phyloP scores from a whole-genome alignment of 2,888 invertebrate genomes.

The Acrobeloides nanus region DNA sequence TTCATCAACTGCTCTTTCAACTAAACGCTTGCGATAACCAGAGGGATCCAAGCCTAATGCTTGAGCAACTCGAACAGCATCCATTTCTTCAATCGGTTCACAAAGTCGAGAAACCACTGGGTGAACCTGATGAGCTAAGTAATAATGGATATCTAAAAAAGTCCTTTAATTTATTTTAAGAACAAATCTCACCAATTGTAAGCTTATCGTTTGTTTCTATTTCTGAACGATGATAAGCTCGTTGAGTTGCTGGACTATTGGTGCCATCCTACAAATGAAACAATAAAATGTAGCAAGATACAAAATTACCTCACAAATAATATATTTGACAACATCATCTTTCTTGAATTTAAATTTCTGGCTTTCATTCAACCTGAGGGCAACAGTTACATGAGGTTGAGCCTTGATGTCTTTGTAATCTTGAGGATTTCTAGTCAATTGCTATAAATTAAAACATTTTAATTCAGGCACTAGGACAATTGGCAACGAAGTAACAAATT shows the following conservation, averaged over 20 bases:
- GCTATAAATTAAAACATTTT: conserved; percentile 60
- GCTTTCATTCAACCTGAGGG: conserved; percentile 70
- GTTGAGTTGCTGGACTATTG: conserved; percentile 71
- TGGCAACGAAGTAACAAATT: too few species aligned
- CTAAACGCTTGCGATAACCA: conserved; percentile 26
- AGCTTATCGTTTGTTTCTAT: conserved; percentile 62
- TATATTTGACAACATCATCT: conserved; percentile 89
- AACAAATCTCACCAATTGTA: conserved; percentile 54
- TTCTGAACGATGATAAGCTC: conserved; percentile 89
- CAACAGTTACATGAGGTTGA: conserved; percentile 85
- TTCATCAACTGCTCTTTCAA: conserved; percentile 14
- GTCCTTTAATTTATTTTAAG: neutral
- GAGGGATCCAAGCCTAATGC: conserved; percentile 61
- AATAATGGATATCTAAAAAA: conserved; percentile 55
- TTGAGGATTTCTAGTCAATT: conserved; percentile 83
- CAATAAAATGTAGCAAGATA: neutral
- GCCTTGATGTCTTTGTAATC: conserved; percentile 77
- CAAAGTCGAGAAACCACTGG: conserved; percentile 90
- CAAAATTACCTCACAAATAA: conserved; percentile 71
- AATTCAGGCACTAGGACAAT: neutral
- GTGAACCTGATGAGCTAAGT: conserved; percentile 86
- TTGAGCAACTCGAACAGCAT: conserved; percentile 79
- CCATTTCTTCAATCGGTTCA: conserved; percentile 88
- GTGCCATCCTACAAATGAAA: conserved; percentile 63
- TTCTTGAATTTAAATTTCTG: conserved; percentile 66